Evolutionary conservation across 2,888 invertebrate genomes (phyloP).

Genomic region (Eupithecia vulgata): DNA sequence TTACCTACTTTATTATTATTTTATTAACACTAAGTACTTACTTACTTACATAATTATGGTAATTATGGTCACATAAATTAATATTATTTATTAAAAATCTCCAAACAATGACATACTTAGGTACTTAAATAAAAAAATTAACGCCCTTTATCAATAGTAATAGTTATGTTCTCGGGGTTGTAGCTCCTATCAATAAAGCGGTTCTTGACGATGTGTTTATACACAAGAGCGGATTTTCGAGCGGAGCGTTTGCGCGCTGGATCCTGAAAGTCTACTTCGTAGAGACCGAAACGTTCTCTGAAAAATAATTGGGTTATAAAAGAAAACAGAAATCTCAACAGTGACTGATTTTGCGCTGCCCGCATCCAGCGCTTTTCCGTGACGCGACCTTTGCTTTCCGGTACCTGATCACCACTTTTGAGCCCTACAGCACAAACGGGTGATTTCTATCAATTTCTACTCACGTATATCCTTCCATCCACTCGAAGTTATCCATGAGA

Average conservation of each 20-base stretch:
- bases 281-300: conserved; percentile 87
- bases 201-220: conserved; percentile 80
- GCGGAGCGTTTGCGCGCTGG: conserved; percentile 85
- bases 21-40: no score
- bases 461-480: conserved; percentile 83
- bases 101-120: no score
- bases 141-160: conserved; percentile 64
- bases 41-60: no score
- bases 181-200: conserved; percentile 65
- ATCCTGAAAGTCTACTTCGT: conserved; percentile 86
- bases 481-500: conserved; percentile 87
- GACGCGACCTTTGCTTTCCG: no score
- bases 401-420: no score
- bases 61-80: no score
- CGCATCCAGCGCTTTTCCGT: no score
- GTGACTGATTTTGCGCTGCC: no score
- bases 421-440: no score
- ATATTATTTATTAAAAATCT: no score
- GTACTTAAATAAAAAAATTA: conserved; percentile 26
- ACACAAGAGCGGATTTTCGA: conserved; percentile 85
- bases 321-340: not conserved
- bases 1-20: no score
- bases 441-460: conserved; percentile 36
- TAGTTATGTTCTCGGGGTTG: conserved; percentile 59
- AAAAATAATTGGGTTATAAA: conserved; percentile 30